Evolutionary conservation across 23 tunicate genomes (phyloP), one percentile per base, ranked within the genome.

Genomic region (Halocynthia roretzi): DNA sequence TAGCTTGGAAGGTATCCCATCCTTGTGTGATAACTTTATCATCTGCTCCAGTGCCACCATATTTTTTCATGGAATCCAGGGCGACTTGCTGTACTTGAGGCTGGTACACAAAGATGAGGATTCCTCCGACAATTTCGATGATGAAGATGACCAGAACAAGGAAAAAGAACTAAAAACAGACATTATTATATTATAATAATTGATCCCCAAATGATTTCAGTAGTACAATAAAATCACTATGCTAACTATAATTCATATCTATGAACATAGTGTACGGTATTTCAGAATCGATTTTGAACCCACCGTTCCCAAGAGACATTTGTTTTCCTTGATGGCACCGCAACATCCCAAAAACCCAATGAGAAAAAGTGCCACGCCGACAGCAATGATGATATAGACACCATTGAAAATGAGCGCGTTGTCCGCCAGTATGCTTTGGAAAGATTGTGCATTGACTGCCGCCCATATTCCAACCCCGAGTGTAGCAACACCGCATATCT

Each of bases 281-380:
- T 31, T 76, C 2, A 17, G n/a, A 76, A 19, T 12, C 18, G 19
- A 61, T 15, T 61, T 61, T 51, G 7, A 53, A 72, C 88, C 77
- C 31, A 91, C 97, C 56, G 77, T 85, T 20, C 84, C 91, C 20
- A 91, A 80, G n/a, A 91, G 67, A 65, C 91, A 85, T 58, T 68
- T 85, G 81, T 85, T 91, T 57, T 91, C 91, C 78, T 95, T 85
- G 68, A 88, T 81, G 12, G 99, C 96, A 52, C 90, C 96, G 78
- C 99, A 88, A 52, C 96, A 88, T 68, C 99, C 91, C 50, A 95
- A 67, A 71, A 95, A 84, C 7, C 93, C 90, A 53, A 84, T 82
- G 55, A 87, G 69, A 52, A 87, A 50, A 14, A 93, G 68, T 19
- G 84, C 76, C 12, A 82, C 87, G 7, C 88, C 88, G 44, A 77